Base-by-base conservation (phyloP, 2,797 vertebrate species). In the Halcyon badia region DNA sequence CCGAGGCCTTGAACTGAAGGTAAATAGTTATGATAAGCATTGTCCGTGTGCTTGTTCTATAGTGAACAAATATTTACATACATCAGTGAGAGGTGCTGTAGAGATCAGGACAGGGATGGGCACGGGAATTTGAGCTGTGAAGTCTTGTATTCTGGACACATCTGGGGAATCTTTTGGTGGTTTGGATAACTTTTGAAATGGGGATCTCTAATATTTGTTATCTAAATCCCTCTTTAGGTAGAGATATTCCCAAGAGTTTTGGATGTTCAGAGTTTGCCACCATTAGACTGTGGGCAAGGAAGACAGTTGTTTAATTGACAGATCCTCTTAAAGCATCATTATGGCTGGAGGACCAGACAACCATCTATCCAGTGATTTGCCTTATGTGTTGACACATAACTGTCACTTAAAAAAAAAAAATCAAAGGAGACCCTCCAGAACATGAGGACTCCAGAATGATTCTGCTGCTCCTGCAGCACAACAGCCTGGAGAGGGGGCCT, bases 1-100 rank as follows among this genome's bases (percentile, higher is more conserved):
- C 24, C 95, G 97, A 73, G 95, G 96, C 76, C 91, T 99, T 66
- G 98, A 99, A 24, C 91, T 98, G 58, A 98, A 98, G 98, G 99
- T 99, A 95, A 98, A 41, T 8, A 6, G 12, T 51, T 8, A 1
- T 10, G 31, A 41, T 28, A 12, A 28, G 33, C 41, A 4, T n/a
- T 73, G 12, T 20, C 24, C 52, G 26, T 68, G 21, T 35, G 39
- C 58, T 72, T 25, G 14, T 64, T 68, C 22, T 54, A 0, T 2
- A 31, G 56, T 4, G 35, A 49, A 1, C 31, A 58, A 30, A 44
- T 5, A 10, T 20, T 66, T 28, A 22, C 46, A n/a, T 1, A 0
- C 5, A 1, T 8, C 72, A 28, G 62, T 13, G 71, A 14, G 35
- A 33, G 64, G 19, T 49, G 78, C 18, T 48, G 19, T 2, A 15